Percentiles rank a stretch among this genome's conserved stretches.
These are phyloP conservation scores for Myodes glareolus DNA, from an alignment of 2,113 vertebrate species.

Conservation along the genomic window DNA sequence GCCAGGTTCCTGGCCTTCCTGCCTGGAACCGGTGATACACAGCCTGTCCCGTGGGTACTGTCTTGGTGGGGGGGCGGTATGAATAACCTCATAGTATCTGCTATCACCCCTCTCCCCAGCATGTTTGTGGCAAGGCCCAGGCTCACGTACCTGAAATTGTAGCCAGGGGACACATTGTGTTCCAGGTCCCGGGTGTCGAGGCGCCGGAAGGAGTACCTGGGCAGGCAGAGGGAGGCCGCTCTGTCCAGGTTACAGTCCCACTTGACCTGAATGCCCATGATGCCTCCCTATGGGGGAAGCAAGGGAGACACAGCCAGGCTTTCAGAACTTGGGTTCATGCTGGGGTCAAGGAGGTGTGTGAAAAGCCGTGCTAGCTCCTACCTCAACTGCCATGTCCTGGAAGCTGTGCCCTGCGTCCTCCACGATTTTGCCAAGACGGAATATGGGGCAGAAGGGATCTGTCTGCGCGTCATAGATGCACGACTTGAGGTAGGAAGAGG, in stretches of 20 bases:
- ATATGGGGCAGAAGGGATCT: constrained; percentile 93
- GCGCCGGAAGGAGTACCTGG: constrained; percentile 91
- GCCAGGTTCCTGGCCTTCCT: background rate
- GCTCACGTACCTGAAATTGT: constrained; percentile 91
- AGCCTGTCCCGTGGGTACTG: background rate
- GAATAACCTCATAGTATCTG: background rate
- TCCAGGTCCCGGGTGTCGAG: constrained; percentile 87
- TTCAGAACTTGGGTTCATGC: background rate
- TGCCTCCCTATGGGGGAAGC: constrained; percentile 86
- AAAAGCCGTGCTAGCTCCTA: constrained; percentile 59
- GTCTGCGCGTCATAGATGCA: constrained; percentile 88
- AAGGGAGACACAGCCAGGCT: background rate
- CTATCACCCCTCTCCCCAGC: fast-evolving
- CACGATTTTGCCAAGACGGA: constrained; percentile 89
- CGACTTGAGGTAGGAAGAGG: constrained; percentile 87
- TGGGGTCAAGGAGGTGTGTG: fast-evolving
- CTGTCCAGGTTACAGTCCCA: constrained; percentile 92
- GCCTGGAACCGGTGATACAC: fast-evolving
- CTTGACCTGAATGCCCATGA: constrained; percentile 90
- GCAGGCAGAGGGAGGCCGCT: constrained; percentile 85
- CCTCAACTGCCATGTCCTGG: constrained; percentile 92
- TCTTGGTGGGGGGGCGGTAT: background rate
- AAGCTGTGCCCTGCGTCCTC: constrained; percentile 90
- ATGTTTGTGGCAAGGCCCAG: fast-evolving
- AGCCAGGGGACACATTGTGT: constrained; percentile 90